Conservation (phyloP, 2,888 invertebrate genomes). For the Heliothis peltigera region DNA sequence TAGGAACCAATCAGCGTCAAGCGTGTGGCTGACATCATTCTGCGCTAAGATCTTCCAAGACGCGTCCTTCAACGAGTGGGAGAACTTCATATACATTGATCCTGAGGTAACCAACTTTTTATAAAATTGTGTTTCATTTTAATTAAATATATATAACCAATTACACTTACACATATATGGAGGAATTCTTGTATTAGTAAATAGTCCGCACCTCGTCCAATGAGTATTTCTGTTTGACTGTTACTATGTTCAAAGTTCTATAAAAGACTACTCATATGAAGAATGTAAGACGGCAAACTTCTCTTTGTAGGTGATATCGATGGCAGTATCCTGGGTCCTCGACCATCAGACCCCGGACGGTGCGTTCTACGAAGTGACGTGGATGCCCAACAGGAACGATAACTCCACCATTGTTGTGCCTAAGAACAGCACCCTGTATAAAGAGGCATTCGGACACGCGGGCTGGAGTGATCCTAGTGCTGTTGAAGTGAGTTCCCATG, state of each 20-base stretch:
- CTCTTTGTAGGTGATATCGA: conserved; percentile 91
- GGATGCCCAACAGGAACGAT: conserved; percentile 96
- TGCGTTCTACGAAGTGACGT: conserved; percentile 96
- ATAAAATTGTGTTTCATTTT: no score
- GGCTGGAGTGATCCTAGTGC: conserved; percentile 65
- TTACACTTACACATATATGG: no score
- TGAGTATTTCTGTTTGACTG: no score
- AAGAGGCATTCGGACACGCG: conserved; percentile 91
- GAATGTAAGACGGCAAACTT: no score
- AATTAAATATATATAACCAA: no score
- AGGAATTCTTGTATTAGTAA: no score
- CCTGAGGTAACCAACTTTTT: conserved; percentile 90
- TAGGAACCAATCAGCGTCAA: conserved; percentile 95
- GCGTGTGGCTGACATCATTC: conserved; percentile 98
- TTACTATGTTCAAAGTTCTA: no score
- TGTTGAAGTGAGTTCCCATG: conserved; percentile 60
- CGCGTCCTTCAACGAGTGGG: conserved; percentile 99
- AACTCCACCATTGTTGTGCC: conserved; percentile 92
- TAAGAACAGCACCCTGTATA: conserved; percentile 83
- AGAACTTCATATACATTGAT: conserved; percentile 98
- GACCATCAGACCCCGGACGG: conserved; percentile 96
- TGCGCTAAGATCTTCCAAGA: conserved; percentile 96
- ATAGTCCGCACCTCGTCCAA: no score
- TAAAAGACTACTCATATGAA: no score
- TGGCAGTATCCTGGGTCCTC: conserved; percentile 96